Evolutionary conservation across 2,888 invertebrate species (phyloP).

Genomic region (Melanargia galathea): DNA sequence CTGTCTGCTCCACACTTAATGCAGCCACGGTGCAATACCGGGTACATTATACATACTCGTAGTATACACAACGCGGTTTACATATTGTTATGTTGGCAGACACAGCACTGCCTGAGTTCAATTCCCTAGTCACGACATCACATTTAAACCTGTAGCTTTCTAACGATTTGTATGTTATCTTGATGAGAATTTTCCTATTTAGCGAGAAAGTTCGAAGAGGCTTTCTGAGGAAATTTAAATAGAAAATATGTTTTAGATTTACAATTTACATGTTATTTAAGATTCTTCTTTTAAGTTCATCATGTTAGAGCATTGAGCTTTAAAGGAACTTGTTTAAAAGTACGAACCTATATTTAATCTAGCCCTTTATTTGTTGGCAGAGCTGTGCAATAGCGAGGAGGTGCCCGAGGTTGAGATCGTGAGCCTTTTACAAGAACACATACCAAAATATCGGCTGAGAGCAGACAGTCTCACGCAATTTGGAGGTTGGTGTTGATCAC

Average conservation of each 20-base stretch:
- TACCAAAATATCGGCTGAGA: constrained; percentile 95
- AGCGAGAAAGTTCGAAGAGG: constrained; percentile 44
- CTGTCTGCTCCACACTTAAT: constrained; percentile 70
- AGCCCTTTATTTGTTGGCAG: constrained; percentile 79
- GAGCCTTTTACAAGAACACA: constrained; percentile 96
- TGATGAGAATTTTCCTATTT: constrained; percentile 48
- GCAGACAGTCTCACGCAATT: constrained; percentile 97
- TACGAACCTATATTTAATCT: constrained; percentile 1
- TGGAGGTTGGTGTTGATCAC: constrained; percentile 83
- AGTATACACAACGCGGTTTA: constrained; percentile 33
- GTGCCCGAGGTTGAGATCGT: constrained; percentile 98
- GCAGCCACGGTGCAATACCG: constrained; percentile 56
- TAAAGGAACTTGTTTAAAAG: not conserved
- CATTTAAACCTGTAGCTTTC: constrained; percentile 61
- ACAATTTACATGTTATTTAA: no score
- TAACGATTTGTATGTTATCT: constrained; percentile 53
- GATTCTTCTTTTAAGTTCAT: no score
- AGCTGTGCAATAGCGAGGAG: constrained; percentile 95
- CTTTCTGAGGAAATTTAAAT: not conserved
- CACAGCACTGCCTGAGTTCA: constrained; percentile 54
- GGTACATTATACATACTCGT: constrained; percentile 13
- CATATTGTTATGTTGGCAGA: constrained; percentile 39
- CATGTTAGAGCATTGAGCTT: no score
- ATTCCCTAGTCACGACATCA: constrained; percentile 61
- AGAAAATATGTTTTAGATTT: not conserved